Percentiles rank a stretch among this genome's conserved stretches.
phyloP scores from a whole-genome alignment of 2,888 invertebrate species.

The Microdon myrmicae region DNA sequence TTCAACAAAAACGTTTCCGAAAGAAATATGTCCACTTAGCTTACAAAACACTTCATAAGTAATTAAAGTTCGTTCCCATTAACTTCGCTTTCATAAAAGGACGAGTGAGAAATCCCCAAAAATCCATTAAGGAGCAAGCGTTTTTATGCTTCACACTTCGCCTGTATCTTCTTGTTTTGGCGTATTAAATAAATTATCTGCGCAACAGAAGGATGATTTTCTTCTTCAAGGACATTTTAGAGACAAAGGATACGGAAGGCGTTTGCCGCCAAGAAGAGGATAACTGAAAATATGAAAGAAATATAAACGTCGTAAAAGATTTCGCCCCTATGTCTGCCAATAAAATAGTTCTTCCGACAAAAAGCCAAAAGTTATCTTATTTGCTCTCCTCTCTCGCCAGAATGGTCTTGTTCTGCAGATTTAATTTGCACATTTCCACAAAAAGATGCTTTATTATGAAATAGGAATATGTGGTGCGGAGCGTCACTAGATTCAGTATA shows the following conservation, averaged over 20 bases:
- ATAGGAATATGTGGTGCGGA: too few relatives aligned
- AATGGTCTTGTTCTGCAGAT: too few relatives aligned
- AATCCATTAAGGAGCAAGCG: constrained; percentile 46
- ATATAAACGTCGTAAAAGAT: constrained; percentile 34
- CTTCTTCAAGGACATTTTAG: constrained; percentile 43
- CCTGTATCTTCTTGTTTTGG: constrained; percentile 1
- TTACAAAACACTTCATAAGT: too few relatives aligned
- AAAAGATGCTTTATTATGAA: too few relatives aligned
- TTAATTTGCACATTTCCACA: too few relatives aligned
- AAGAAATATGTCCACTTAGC: too few relatives aligned
- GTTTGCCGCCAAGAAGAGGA: neutral
- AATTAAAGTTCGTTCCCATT: too few relatives aligned
- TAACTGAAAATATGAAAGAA: constrained; percentile 12
- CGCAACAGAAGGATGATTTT: constrained; percentile 22
- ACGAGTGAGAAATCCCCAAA: constrained; percentile 40
- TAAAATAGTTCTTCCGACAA: constrained; percentile 30
- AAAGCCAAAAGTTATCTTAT: too few relatives aligned
- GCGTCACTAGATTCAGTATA: too few relatives aligned
- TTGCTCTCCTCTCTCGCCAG: too few relatives aligned
- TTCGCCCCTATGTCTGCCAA: constrained; percentile 49
- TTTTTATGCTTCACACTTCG: constrained; percentile 51
- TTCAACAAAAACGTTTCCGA: too few relatives aligned
- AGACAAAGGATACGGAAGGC: constrained; percentile 22
- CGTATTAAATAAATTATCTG: constrained; percentile 37
- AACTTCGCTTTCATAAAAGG: too few relatives aligned